Conservation (phyloP, 2,888 invertebrate genomes). For the Deladenus siricidicola region DNA sequence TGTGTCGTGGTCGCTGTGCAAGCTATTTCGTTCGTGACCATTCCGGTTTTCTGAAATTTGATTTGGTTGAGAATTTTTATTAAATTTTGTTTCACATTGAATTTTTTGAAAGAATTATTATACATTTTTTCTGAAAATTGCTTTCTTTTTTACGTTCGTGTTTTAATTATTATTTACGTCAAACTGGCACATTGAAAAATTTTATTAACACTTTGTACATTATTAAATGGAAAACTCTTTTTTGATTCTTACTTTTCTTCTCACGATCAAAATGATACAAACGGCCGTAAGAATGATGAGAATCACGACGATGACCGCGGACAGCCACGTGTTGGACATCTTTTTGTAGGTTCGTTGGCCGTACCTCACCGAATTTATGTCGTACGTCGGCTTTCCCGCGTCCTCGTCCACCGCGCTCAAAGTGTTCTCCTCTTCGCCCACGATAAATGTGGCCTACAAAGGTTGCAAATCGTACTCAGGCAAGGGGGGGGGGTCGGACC, state of each 20-base stretch:
- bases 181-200: too few species aligned
- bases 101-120: too few species aligned
- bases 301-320: slow-evolving; percentile 21
- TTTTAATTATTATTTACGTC: too few species aligned
- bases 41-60: not conserved
- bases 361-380: slow-evolving; percentile 27
- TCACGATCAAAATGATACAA: slow-evolving; percentile 27
- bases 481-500: too few species aligned
- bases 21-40: not conserved
- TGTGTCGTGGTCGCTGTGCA: not conserved
- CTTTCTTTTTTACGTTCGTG: too few species aligned
- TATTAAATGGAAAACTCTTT: not conserved
- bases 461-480: too few species aligned
- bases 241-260: slow-evolving; percentile 24
- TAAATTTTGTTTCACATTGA: not conserved
- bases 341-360: slow-evolving; percentile 24
- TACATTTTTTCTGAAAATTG: too few species aligned
- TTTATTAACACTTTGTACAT: not conserved
- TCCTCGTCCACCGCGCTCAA: slow-evolving; percentile 10
- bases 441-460: too few species aligned
- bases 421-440: not conserved
- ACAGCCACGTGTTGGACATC: slow-evolving; percentile 27
- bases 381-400: slow-evolving; percentile 28
- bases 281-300: slow-evolving; percentile 26
- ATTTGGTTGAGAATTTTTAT: not conserved